Evolutionary conservation across 2,113 vertebrate genomes (phyloP).

Genomic region (Varanus komodoensis): DNA sequence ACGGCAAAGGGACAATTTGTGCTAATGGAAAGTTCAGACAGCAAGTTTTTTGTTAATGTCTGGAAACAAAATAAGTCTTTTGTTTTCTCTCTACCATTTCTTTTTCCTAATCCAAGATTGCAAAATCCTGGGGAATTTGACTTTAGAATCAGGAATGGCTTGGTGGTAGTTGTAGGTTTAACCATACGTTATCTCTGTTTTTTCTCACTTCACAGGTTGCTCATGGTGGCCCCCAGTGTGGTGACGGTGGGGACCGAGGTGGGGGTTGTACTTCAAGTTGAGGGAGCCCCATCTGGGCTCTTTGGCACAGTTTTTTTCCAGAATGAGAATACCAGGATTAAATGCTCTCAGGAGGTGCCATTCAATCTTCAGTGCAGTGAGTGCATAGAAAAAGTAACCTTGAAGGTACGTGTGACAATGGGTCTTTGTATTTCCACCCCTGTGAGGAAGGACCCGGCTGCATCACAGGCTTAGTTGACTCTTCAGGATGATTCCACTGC

Average conservation of each 20-base stretch:
- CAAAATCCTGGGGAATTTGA: background rate
- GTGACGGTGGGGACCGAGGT: conserved; percentile 9
- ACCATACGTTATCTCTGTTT: background rate
- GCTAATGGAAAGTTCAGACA: background rate
- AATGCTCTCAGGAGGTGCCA: background rate
- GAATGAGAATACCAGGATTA: background rate
- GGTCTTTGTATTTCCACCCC: background rate
- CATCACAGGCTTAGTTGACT: too few relatives aligned
- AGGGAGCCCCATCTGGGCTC: background rate
- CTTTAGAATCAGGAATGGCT: background rate
- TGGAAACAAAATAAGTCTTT: background rate
- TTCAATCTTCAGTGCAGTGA: background rate
- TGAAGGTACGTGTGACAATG: conserved; percentile 4
- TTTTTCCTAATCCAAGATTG: background rate
- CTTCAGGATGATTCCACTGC: too few relatives aligned
- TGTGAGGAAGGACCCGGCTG: background rate
- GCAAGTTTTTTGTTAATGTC: background rate
- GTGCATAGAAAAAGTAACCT: background rate
- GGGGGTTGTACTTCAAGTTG: conserved; percentile 15
- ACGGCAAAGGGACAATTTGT: background rate
- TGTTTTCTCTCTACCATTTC: background rate
- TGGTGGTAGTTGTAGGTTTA: background rate
- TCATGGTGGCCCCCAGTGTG: conserved; percentile 26
- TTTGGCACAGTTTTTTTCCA: background rate
- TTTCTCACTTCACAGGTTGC: background rate